A percentile compares a stretch with the other conserved stretches of the same genome.
phyloP scores from a whole-genome alignment of 2,797 vertebrate genomes.

The Mallotus villosus region DNA sequence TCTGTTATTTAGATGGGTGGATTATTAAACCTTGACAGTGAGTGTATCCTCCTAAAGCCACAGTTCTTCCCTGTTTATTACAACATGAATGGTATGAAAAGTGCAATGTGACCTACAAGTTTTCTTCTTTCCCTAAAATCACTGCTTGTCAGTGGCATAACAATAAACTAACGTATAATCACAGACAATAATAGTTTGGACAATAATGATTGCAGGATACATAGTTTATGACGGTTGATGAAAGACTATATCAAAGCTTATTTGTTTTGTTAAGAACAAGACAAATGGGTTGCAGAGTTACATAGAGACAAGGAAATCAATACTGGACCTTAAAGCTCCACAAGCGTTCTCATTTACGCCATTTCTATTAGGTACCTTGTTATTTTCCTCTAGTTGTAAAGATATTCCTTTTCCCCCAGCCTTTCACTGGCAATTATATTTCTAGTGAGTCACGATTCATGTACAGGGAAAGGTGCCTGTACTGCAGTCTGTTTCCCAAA shows the following conservation, averaged over 20 bases:
- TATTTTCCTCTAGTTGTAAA: neutral
- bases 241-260: neutral
- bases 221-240: neutral
- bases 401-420: neutral
- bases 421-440: neutral
- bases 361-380: neutral
- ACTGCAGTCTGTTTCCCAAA: neutral
- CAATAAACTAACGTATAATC: neutral
- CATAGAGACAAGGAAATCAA: too few species aligned
- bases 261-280: too few species aligned
- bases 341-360: too few species aligned
- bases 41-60: conserved; percentile 50
- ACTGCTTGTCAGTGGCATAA: conserved; percentile 22
- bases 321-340: too few species aligned
- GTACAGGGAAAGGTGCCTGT: neutral
- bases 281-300: too few species aligned
- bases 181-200: too few species aligned
- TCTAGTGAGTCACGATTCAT: neutral
- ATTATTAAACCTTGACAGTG: conserved; percentile 48
- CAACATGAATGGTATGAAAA: conserved; percentile 48
- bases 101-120: conserved; percentile 30
- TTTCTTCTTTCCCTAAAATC: conserved; percentile 17
- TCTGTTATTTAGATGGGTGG: conserved; percentile 44
- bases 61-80: conserved; percentile 44
- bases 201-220: too few species aligned